Base-by-base conservation (phyloP, 1,140 invertebrate species). In the Agrilus planipennis region DNA sequence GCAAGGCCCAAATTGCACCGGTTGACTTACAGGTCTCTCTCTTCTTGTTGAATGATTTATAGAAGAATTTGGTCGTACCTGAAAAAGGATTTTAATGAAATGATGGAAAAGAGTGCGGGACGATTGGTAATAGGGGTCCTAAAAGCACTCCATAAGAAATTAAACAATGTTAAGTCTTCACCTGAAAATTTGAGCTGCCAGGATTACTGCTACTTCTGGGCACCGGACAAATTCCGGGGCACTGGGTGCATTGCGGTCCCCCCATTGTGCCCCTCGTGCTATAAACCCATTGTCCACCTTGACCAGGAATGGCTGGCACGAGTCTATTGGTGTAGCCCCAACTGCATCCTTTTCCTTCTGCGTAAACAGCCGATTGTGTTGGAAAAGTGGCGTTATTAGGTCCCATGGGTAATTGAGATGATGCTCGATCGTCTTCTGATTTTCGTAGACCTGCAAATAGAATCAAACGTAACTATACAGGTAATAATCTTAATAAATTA, bases 21-120 rank as follows among this genome's bases (percentile, higher is more conserved):
- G 63, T 49, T 65, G 63, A 50, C 63, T 65, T 2, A 63, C 46
- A 4, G 63, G 61, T 36, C 61, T 36, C 43, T 53, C 57, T 40
- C 50, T 58, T 44, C 54, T 53, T 30, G 52, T 28, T 14, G 39
- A 7, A 28, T 34, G 17, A n/a, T n/a, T n/a, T n/a, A n/a, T n/a
- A n/a, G n/a, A n/a, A n/a, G n/a, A n/a, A n/a, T n/a, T n/a, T n/a
- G n/a, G n/a, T n/a, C n/a, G n/a, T n/a, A n/a, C n/a, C n/a, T n/a
- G n/a, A n/a, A n/a, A n/a, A n/a, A n/a, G n/a, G n/a, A n/a, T n/a
- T n/a, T n/a, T n/a, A n/a, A n/a, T n/a, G n/a, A n/a, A n/a, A n/a
- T n/a, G n/a, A n/a, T n/a, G n/a, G n/a, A n/a, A n/a, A n/a, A n/a
- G n/a, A n/a, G n/a, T n/a, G n/a, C n/a, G n/a, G n/a, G n/a, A n/a